Percentiles rank a stretch among this genome's conserved stretches.
Evolutionary conservation across 1,140 invertebrate genomes (phyloP).

Genomic region (Drosophila repletoides): DNA sequence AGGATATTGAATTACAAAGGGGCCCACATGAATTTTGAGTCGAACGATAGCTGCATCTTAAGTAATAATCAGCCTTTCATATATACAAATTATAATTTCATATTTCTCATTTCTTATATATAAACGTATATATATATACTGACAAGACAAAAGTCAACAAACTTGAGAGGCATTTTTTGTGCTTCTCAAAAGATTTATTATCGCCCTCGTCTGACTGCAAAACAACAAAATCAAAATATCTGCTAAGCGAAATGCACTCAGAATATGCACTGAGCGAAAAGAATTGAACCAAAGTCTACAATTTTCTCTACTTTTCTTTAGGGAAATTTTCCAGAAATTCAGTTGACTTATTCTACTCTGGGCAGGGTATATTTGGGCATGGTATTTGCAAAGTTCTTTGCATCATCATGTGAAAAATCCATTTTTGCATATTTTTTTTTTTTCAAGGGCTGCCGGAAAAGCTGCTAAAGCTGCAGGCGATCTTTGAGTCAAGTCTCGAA

Average conservation of each 20-base stretch:
- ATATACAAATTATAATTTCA: conserved; percentile 30
- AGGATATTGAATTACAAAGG: conserved; percentile 62
- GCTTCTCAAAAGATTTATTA: conserved; percentile 35
- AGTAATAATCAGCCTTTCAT: conserved; percentile 24
- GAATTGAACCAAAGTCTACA: too few species aligned
- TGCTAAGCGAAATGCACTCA: conserved; percentile 32
- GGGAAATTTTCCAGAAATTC: too few species aligned
- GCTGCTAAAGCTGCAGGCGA: conserved; percentile 26
- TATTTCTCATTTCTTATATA: neutral
- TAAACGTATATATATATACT: neutral
- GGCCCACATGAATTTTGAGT: conserved; percentile 16
- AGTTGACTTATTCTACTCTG: too few species aligned
- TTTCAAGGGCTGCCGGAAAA: conserved; percentile 49
- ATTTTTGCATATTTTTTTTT: conserved; percentile 26
- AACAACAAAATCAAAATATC: conserved; percentile 25
- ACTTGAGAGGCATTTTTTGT: conserved; percentile 6
- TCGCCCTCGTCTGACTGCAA: conserved; percentile 20
- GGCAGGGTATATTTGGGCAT: too few species aligned
- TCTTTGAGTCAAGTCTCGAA: conserved; percentile 17
- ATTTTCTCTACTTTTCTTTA: too few species aligned
- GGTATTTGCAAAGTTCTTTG: neutral
- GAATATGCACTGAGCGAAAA: too few species aligned
- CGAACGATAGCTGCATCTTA: conserved; percentile 63
- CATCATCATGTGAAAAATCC: conserved; percentile 53
- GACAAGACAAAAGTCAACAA: conserved; percentile 36